These are phyloP conservation scores for Bathynomus jamesi DNA, from an alignment of 1,140 invertebrate genomes.

Conservation along the genomic window DNA sequence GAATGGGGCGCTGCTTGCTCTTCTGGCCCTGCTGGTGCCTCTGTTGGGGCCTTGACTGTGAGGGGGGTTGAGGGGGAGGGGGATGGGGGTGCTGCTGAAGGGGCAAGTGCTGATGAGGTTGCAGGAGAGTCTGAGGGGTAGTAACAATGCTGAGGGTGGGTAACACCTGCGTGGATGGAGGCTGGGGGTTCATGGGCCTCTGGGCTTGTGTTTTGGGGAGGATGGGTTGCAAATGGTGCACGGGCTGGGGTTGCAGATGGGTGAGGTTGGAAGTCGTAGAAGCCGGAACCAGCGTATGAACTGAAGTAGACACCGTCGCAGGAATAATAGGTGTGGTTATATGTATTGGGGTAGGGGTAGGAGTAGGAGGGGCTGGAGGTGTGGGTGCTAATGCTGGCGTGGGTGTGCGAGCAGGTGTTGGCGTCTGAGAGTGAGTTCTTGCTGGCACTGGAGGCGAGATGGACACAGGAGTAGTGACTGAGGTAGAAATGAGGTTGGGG, in stretches of 20 bases:
- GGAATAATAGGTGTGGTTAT: neutral
- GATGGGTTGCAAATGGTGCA: neutral
- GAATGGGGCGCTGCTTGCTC: constrained; percentile 33
- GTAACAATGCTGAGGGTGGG: constrained; percentile 22
- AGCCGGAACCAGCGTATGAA: neutral
- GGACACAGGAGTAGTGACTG: constrained; percentile 15
- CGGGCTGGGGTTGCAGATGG: neutral
- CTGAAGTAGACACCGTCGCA: neutral
- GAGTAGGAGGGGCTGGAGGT: neutral
- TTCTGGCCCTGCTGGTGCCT: neutral
- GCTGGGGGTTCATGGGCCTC: constrained; percentile 19
- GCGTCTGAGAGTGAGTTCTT: constrained; percentile 11
- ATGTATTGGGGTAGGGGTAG: neutral
- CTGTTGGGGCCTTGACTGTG: constrained; percentile 11
- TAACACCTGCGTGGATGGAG: constrained; percentile 12
- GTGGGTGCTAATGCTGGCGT: neutral
- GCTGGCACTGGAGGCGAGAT: constrained; percentile 11
- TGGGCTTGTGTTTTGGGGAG: neutral
- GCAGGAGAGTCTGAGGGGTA: constrained; percentile 35
- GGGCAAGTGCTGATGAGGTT: constrained; percentile 34
- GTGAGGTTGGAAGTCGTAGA: neutral
- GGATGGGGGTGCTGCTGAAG: constrained; percentile 31
- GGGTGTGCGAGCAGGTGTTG: neutral
- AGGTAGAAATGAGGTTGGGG: constrained; percentile 27
- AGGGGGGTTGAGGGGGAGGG: constrained; percentile 25